Percentiles rank a stretch among this genome's conserved stretches.
phyloP scores from a whole-genome alignment of 2,888 invertebrate species.

The Andrena dorsata region DNA sequence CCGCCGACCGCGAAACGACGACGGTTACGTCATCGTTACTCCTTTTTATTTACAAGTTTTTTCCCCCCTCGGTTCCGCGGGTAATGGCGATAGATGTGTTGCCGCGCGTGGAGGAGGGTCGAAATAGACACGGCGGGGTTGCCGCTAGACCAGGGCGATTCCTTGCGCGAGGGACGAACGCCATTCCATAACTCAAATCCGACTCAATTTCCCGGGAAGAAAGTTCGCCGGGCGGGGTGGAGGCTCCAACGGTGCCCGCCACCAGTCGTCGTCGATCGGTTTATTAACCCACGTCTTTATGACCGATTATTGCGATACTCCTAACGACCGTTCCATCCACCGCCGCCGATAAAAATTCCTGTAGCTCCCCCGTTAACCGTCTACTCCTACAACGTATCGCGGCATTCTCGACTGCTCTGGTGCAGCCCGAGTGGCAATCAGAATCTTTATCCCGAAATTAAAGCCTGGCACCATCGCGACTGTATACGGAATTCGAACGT shows the following conservation, averaged over 20 bases:
- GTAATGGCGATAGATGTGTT: slow-evolving; percentile 77
- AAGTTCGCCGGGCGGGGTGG: slow-evolving; percentile 73
- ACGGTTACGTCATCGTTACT: slow-evolving; percentile 71
- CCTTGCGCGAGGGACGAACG: slow-evolving; percentile 68
- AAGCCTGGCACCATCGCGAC: no score
- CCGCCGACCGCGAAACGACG: slow-evolving; percentile 68
- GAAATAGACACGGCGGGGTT: slow-evolving; percentile 65
- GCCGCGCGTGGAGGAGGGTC: slow-evolving; percentile 68
- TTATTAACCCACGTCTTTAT: slow-evolving; percentile 74
- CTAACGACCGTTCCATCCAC: slow-evolving; percentile 8
- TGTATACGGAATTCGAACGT: no score
- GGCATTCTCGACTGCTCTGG: not conserved
- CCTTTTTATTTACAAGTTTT: slow-evolving; percentile 81
- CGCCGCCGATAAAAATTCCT: slow-evolving; percentile 22
- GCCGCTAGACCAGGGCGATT: slow-evolving; percentile 53
- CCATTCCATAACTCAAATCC: slow-evolving; percentile 83
- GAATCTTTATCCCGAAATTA: no score
- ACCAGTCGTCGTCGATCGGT: slow-evolving; percentile 68
- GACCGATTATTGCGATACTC: slow-evolving; percentile 70
- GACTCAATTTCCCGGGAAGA: slow-evolving; percentile 83
- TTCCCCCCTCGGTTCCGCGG: slow-evolving; percentile 46
- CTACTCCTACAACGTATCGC: slow-evolving; percentile 3
- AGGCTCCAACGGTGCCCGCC: slow-evolving; percentile 52
- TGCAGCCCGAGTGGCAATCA: no score
- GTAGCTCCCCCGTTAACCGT: not conserved